A percentile compares a stretch with the other conserved stretches of the same genome.
These are phyloP conservation scores for Phymanthus crucifer DNA, from an alignment of 92 coral and sea anemone genomes.

Conservation along the genomic window DNA sequence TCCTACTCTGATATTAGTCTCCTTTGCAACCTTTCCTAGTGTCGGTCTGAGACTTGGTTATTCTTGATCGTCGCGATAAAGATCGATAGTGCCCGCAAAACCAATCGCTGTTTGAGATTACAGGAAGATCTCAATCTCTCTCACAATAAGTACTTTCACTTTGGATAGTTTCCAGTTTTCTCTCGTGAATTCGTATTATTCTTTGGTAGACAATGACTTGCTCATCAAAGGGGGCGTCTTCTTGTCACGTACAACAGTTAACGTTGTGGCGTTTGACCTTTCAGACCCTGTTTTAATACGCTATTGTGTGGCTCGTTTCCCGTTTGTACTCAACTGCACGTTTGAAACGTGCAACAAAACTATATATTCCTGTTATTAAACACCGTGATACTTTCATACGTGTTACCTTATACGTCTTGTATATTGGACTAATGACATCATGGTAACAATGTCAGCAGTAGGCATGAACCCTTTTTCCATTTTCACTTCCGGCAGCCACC, in stretches of 20 bases:
- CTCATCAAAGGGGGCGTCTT: not conserved
- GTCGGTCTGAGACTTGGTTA: too few relatives aligned
- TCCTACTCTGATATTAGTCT: too few relatives aligned
- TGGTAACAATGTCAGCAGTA: not conserved
- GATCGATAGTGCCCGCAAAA: too few relatives aligned
- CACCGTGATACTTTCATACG: too few relatives aligned
- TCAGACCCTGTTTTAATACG: too few relatives aligned
- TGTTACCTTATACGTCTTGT: not conserved
- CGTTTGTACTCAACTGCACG: not conserved
- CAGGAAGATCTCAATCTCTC: too few relatives aligned
- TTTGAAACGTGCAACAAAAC: too few relatives aligned
- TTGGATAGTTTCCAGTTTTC: not conserved
- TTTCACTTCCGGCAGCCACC: slow-evolving; percentile 8
- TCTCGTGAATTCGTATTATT: not conserved
- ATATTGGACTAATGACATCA: not conserved
- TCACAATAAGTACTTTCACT: not conserved
- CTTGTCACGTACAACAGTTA: slow-evolving; percentile 1
- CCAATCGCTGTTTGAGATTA: too few relatives aligned
- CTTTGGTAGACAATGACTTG: not conserved
- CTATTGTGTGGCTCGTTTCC: too few relatives aligned
- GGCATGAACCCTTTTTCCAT: not conserved
- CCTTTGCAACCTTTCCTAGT: too few relatives aligned
- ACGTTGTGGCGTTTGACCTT: not conserved
- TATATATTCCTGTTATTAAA: too few relatives aligned
- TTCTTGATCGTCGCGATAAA: too few relatives aligned